Evolutionary conservation across 2,113 vertebrate genomes (phyloP), one percentile per base, ranked within the genome.

Genomic region (Epinephelus cyanopodus): DNA sequence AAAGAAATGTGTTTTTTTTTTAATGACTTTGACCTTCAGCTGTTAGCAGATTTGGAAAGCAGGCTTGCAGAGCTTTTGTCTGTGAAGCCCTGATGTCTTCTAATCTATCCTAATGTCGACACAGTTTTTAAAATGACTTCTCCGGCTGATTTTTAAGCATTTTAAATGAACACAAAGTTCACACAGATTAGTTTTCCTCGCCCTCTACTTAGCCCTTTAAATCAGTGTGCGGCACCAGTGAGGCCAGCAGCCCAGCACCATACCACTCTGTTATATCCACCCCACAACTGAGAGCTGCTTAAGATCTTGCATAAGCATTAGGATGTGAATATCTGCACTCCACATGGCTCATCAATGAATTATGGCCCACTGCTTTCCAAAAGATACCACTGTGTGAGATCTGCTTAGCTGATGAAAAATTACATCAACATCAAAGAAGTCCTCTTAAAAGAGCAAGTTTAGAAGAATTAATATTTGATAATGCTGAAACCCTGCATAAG

Each of bases 381-480:
- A 88, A 90, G 90, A 89, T 82, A 87, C 89, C 84, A 81, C 87
- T 53, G 50, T 54, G 19, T 69, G 67, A 87, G 90, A 90, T 92
- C 88, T 94, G 93, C 92, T 91, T 90, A 89, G 89, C 88, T 77
- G 48, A 83, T 91, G 81, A 89, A 90, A 94, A 93, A 93, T 91
- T 94, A 92, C 92, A 93, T 81, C 89, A 85, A 94, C 92, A 95
- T 95, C 92, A 94, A 95, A 95, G 93, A 91, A 85, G 77, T 81
- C 70, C 87, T 90, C 89, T 91, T 94, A 93, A 94, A 92, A 94
- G 94, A 92, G 93, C 90, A 91, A 95, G 91, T 95, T 95, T 94
- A 94, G 89, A 87, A 87, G 45, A 91, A 94, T 94, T 91, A 94
- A 95, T 95, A 95, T 94, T 94, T 95, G 92, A 95, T 94, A 77